A percentile compares a stretch with the other conserved stretches of the same genome.
Conservation (phyloP, 2,888 invertebrate genomes). For the Drosophila multiciliata region DNA sequence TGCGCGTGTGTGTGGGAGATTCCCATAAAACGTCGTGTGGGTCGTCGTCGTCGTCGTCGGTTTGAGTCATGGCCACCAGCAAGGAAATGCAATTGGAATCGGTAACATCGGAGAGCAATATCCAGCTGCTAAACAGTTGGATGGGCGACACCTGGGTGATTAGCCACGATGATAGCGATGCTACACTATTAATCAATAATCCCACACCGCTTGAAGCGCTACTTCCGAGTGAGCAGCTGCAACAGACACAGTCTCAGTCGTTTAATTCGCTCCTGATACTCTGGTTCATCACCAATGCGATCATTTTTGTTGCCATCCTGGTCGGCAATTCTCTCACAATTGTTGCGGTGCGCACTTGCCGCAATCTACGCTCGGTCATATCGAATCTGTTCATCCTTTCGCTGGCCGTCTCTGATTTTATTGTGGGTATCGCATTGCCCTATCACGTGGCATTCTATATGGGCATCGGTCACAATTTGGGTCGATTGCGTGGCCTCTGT, state of each 20-base stretch:
- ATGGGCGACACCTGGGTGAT: conserved; percentile 5
- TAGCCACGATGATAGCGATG: background rate
- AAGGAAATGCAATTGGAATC: conserved; percentile 12
- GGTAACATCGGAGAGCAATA: conserved; percentile 16
- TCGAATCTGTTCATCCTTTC: conserved; percentile 93
- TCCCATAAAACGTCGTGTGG: conserved; percentile 37
- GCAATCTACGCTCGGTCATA: conserved; percentile 89
- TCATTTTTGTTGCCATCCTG: conserved; percentile 89
- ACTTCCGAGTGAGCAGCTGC: background rate
- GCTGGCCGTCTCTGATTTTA: conserved; percentile 91
- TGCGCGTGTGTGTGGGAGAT: conserved; percentile 40
- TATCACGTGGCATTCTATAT: conserved; percentile 92
- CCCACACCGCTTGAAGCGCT: conserved; percentile 6
- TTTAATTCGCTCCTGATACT: conserved; percentile 59
- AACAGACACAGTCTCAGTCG: background rate
- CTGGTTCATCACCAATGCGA: conserved; percentile 89
- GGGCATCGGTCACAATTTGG: conserved; percentile 87
- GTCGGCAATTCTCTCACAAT: conserved; percentile 92
- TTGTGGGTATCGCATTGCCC: conserved; percentile 91
- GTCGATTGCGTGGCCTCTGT: conserved; percentile 88
- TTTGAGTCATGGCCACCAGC: conserved; percentile 31
- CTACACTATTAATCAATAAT: background rate
- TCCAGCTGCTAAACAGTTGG: conserved; percentile 23
- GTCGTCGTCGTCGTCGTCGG: conserved; percentile 2
- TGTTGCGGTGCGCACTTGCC: conserved; percentile 89